These are phyloP conservation scores for Dynastes grantii DNA, from an alignment of 2,888 invertebrate genomes.

Conservation along the genomic window DNA sequence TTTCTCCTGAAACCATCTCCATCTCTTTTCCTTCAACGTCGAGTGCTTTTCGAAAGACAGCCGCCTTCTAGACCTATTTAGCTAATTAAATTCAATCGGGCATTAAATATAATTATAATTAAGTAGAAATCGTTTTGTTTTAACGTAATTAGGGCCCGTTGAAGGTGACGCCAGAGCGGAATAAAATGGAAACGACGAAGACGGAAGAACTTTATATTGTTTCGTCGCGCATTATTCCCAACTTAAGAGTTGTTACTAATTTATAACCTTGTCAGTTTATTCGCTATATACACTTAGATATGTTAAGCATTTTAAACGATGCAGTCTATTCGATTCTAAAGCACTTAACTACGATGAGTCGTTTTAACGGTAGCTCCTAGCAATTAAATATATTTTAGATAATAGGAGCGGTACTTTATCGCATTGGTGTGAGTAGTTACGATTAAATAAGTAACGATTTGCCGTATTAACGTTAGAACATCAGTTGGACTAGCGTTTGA, in stretches of 20 bases:
- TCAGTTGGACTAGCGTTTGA: no score
- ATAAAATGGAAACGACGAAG: neutral
- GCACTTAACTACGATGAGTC: neutral
- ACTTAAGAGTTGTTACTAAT: slow-evolving; percentile 35
- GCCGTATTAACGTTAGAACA: no score
- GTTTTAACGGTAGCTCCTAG: neutral
- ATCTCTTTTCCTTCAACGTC: no score
- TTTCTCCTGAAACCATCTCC: neutral
- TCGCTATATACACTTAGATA: neutral
- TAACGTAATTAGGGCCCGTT: slow-evolving; percentile 63
- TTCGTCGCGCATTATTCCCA: neutral
- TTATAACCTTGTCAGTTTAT: slow-evolving; percentile 20
- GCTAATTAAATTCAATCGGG: slow-evolving; percentile 65
- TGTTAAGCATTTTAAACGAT: neutral
- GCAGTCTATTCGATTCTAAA: neutral
- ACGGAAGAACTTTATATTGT: slow-evolving; percentile 25
- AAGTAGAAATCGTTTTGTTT: slow-evolving; percentile 65
- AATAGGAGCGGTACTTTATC: slow-evolving; percentile 20
- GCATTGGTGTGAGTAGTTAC: slow-evolving; percentile 16
- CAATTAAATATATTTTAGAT: slow-evolving; percentile 13
- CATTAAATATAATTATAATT: slow-evolving; percentile 63
- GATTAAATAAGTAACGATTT: slow-evolving; percentile 33
- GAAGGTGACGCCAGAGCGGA: slow-evolving; percentile 3
- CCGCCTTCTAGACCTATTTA: slow-evolving; percentile 56
- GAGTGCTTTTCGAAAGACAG: slow-evolving; percentile 9